Base-by-base conservation (phyloP, 2,797 vertebrate species). In the Graptemys geographica region DNA sequence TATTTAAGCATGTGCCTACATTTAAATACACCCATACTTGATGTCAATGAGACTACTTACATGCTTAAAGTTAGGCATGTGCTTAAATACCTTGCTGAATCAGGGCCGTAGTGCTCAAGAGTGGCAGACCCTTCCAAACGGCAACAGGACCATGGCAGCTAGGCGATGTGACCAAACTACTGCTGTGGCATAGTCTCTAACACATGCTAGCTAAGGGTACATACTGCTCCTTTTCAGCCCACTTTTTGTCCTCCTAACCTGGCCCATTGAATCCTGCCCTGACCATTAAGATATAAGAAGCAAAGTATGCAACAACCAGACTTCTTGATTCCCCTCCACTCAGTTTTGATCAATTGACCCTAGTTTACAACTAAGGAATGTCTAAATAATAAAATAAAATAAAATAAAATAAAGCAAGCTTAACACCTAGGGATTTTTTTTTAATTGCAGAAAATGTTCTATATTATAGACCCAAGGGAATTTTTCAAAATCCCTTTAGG, bases 91-190 rank as follows among this genome's bases (percentile, higher is more conserved):
- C 31, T 41, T 16, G 2, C 57, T 37, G 86, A 33, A 28, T 53
- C 0, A 0, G 1, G 10, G 23, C 8, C 82, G 53, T 2, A 0
- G 23, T 41, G n/a, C 62, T 90, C 84, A 83, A n/a, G 28, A 83
- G 2, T 0, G 3, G 13, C 25, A 52, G 6, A 0, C 1, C 41
- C 78, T 79, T 65, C 10, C 37, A 74, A 86, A 82, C 47, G 37
- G 72, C 23, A 56, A 3, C 65, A 53, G 76, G 1, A 5, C 74
- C 8, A 37, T 37, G n/a, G n/a, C 87, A 87, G 83, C 44, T 87
- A 84, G 49, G 0, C 0, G 19, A 19, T 3, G 0, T 41, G 69
- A 8, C 56, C 12, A 69, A 62, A 52, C 19, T 53, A n/a, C 53
- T 69, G 16, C 65, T 4, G 28, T 19, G n/a, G 0, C 9, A 53